Percentiles rank a stretch among this genome's conserved stretches.
Conservation (phyloP, 2,113 vertebrate species). For the Charadrius vociferus region DNA sequence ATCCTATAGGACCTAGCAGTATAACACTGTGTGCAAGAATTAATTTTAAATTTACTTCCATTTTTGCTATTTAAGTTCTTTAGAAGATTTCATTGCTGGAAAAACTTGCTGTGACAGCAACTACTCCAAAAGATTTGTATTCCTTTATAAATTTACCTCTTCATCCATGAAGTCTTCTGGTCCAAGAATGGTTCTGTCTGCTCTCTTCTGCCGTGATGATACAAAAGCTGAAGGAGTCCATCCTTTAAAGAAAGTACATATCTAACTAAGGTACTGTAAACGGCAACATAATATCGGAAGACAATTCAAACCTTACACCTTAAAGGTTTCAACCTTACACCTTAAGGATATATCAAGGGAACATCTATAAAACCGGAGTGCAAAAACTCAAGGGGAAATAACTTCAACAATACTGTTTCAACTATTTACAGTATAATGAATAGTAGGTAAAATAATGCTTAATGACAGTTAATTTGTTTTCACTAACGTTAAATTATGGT, state of each 20-base stretch:
- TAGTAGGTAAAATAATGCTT: not conserved
- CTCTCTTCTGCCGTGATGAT: slow-evolving; percentile 91
- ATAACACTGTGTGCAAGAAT: not conserved
- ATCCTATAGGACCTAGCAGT: not conserved
- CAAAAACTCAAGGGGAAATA: not conserved
- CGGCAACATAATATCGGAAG: not conserved
- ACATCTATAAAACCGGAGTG: not conserved
- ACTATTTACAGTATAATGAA: not conserved
- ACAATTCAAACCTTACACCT: not conserved
- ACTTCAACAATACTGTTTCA: not conserved
- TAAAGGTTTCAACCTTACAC: not conserved
- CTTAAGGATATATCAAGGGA: not conserved
- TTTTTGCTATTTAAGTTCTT: not conserved
- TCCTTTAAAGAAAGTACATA: slow-evolving; percentile 74
- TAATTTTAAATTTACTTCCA: not conserved
- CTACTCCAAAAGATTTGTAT: not conserved
- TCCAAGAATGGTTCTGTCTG: slow-evolving; percentile 75
- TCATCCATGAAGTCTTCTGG: slow-evolving; percentile 99
- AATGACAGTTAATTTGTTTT: not conserved
- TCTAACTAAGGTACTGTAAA: not conserved
- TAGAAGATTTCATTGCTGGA: not conserved
- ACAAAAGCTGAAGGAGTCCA: slow-evolving; percentile 92
- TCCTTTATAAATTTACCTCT: slow-evolving; percentile 78
- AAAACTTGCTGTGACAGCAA: not conserved
- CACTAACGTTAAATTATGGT: not conserved